Percentiles rank a stretch among this genome's conserved stretches.
phyloP scores from a whole-genome alignment of 2,888 invertebrate genomes.

The Aspidiotus rigidus region DNA sequence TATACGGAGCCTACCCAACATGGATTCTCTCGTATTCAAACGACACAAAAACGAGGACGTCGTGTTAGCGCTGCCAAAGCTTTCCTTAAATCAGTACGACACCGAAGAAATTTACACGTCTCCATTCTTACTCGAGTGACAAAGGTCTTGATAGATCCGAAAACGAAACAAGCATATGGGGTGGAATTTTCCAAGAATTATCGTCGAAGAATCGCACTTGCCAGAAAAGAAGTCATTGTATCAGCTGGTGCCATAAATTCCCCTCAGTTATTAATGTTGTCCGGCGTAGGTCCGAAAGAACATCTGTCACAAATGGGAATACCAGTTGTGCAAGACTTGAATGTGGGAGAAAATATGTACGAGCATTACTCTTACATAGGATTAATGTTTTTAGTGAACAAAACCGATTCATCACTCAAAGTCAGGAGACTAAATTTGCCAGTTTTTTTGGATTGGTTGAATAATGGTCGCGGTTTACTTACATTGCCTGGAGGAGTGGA shows the following conservation, averaged over 20 bases:
- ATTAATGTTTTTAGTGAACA: constrained; percentile 49
- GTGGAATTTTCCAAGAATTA: constrained; percentile 45
- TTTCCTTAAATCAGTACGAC: constrained; percentile 47
- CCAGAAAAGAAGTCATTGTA: constrained; percentile 53
- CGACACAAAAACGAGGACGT: constrained; percentile 33
- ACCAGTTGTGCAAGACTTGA: constrained; percentile 52
- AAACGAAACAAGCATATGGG: constrained; percentile 44
- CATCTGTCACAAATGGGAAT: constrained; percentile 53
- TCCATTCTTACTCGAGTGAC: constrained; percentile 40
- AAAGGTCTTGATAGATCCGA: constrained; percentile 42
- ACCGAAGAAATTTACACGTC: constrained; percentile 41
- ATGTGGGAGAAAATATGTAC: constrained; percentile 58
- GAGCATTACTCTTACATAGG: constrained; percentile 58
- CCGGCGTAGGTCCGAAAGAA: constrained; percentile 55
- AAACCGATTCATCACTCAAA: constrained; percentile 38
- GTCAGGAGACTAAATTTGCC: constrained; percentile 32
- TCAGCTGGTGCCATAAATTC: constrained; percentile 71
- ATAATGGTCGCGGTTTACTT: constrained; percentile 42
- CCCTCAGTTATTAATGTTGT: constrained; percentile 60
- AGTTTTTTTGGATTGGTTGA: constrained; percentile 36
- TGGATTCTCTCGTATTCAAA: constrained; percentile 37
- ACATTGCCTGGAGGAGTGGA: constrained; percentile 51
- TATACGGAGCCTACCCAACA: constrained; percentile 38
- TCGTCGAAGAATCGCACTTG: constrained; percentile 42
- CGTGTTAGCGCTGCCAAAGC: constrained; percentile 49